Conservation (phyloP, 1,140 invertebrate species). For the Paraescarpia echinospica region DNA sequence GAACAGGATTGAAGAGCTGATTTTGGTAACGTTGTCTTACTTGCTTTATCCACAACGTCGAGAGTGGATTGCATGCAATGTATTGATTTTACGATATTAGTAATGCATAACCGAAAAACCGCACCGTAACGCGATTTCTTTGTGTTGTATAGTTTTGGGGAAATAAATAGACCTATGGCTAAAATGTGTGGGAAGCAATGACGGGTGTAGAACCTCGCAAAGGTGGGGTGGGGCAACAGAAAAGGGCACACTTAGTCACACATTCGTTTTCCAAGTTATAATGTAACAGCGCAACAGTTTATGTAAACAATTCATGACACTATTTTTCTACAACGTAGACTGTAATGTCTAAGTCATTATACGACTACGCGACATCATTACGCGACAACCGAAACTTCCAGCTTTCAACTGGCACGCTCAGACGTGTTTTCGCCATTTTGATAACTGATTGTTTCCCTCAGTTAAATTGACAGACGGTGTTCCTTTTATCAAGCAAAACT, state of each 20-base stretch:
- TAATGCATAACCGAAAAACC: neutral
- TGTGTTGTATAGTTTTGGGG: neutral
- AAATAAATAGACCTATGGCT: too few relatives aligned
- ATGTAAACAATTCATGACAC: neutral
- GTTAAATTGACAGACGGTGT: too few relatives aligned
- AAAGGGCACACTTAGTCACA: too few relatives aligned
- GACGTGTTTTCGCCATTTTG: too few relatives aligned
- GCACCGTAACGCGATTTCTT: neutral
- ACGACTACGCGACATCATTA: neutral
- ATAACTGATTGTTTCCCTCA: too few relatives aligned
- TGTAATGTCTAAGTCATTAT: neutral
- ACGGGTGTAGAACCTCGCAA: too few relatives aligned
- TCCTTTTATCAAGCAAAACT: too few relatives aligned
- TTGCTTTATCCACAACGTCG: neutral
- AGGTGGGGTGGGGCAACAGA: too few relatives aligned
- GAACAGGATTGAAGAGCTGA: constrained; percentile 4
- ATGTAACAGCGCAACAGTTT: neutral
- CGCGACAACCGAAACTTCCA: neutral
- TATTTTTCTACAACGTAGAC: neutral
- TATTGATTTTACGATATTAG: neutral
- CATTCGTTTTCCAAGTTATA: neutral
- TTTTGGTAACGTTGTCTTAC: neutral
- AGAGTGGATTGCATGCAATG: neutral
- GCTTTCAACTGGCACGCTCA: too few relatives aligned
- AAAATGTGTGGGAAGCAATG: too few relatives aligned